A percentile compares a stretch with the other conserved stretches of the same genome.
Evolutionary conservation across 1,140 invertebrate genomes (phyloP).

Genomic region (Druon quercuslanigerum): DNA sequence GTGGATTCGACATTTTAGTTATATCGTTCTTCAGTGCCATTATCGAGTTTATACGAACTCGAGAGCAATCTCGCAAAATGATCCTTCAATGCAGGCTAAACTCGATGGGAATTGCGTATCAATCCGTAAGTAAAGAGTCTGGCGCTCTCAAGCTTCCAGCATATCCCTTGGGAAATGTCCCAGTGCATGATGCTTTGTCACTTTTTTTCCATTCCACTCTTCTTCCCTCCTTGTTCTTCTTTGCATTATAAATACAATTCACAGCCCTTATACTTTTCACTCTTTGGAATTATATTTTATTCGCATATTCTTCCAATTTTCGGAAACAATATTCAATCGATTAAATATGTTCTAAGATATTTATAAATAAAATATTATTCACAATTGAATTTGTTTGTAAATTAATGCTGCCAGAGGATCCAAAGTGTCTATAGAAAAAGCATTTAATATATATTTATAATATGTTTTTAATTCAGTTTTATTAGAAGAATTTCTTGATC

Average conservation of each 20-base stretch:
- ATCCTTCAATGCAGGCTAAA: slow-evolving; percentile 64
- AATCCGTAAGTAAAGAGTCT: slow-evolving; percentile 68
- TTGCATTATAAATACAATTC: slow-evolving; percentile 10
- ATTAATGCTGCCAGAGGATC: too few relatives aligned
- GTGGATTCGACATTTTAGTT: slow-evolving; percentile 44
- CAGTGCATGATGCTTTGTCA: slow-evolving; percentile 7
- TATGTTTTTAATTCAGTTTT: too few relatives aligned
- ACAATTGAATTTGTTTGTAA: too few relatives aligned
- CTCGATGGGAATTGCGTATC: slow-evolving; percentile 70
- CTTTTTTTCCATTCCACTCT: slow-evolving; percentile 1
- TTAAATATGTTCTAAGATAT: not conserved
- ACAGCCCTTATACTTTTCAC: not conserved
- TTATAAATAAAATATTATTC: not conserved
- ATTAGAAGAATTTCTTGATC: too few relatives aligned
- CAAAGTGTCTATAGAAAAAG: too few relatives aligned
- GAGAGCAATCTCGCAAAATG: slow-evolving; percentile 60
- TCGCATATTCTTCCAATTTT: not conserved
- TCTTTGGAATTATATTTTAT: not conserved
- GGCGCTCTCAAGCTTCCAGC: slow-evolving; percentile 55
- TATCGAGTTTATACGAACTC: slow-evolving; percentile 66
- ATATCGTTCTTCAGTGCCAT: slow-evolving; percentile 57
- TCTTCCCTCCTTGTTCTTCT: not conserved
- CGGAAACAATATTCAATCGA: not conserved
- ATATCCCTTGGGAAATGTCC: slow-evolving; percentile 66
- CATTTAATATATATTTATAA: too few relatives aligned